Evolutionary conservation across 2,113 vertebrate species (phyloP).

Genomic region (Pelusios castaneus): DNA sequence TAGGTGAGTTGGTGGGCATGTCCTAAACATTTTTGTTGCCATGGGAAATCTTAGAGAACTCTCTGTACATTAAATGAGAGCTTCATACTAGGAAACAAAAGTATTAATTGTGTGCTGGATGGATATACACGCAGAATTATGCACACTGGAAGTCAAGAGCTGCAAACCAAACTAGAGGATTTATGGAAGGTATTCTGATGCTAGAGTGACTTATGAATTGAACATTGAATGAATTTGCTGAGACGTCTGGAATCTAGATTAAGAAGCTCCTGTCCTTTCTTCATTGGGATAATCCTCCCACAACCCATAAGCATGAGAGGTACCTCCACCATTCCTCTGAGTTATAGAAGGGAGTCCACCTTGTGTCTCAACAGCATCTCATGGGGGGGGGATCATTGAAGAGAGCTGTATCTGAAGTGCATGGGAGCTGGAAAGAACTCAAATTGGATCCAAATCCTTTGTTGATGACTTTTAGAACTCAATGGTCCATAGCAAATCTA

Average conservation of each 20-base stretch:
- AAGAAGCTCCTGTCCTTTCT: background rate
- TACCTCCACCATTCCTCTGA: background rate
- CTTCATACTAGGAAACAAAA: no score
- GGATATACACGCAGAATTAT: background rate
- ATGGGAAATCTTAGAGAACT: background rate
- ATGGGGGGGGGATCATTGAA: background rate
- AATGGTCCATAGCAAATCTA: no score
- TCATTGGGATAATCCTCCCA: background rate
- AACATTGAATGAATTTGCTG: background rate
- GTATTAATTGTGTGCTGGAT: background rate
- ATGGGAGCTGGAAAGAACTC: background rate
- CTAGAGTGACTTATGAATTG: background rate
- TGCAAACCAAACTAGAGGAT: background rate
- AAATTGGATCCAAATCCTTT: background rate
- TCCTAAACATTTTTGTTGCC: background rate
- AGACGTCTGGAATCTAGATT: background rate
- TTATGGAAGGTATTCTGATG: background rate
- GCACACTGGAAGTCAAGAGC: background rate
- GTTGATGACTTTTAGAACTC: background rate
- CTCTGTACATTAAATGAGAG: no score
- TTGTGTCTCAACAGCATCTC: background rate
- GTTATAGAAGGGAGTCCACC: background rate
- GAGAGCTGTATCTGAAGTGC: background rate
- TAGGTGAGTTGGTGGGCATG: background rate
- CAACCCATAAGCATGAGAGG: background rate